Base-by-base conservation (phyloP, 2,888 invertebrate species). In the Ypsolopha sequella region DNA sequence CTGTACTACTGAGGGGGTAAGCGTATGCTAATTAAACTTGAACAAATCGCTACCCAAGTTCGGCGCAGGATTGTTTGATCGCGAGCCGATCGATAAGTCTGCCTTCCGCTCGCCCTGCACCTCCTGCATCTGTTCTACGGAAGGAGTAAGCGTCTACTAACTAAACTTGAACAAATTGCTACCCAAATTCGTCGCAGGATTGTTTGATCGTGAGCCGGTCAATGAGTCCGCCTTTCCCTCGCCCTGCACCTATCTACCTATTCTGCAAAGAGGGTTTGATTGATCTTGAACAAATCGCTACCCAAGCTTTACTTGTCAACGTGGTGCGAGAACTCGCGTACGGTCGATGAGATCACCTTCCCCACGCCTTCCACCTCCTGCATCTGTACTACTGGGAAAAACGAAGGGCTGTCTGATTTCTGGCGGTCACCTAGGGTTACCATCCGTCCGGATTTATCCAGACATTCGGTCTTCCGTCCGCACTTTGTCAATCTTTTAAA, bases 201-300 rank as follows among this genome's bases (percentile, higher is more conserved):
- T 96, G 96, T 64, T 90, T 93, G 50, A 94, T 96, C 60, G 94
- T 93, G 1, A 94, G 91, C 45, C 89, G 92, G 36, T 91, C 92
- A 53, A 92, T 95, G 93, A 93, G 56, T 93, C 94, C 0, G 94
- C 94, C 24, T 93, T 96, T 80, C 95, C 95, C 0, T 92, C 94
- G n/a, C 96, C 96, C 2, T 96, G 96, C 70, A 96, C 95, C 0
- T 95, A n/a, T n/a, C n/a, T n/a, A n/a, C n/a, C n/a, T n/a, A n/a
- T n/a, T n/a, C n/a, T n/a, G n/a, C n/a, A n/a, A n/a, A n/a, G n/a
- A n/a, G n/a, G n/a, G n/a, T n/a, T n/a, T n/a, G n/a, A n/a, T n/a
- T n/a, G n/a, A n/a, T n/a, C n/a, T n/a, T n/a, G n/a, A n/a, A n/a
- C n/a, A n/a, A n/a, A n/a, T 92, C 94, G 0, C 86, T 96, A 66